A percentile compares a stretch with the other conserved stretches of the same genome.
These are phyloP conservation scores for Himalopsyche japonica DNA, from an alignment of 2,888 invertebrate genomes.

Conservation along the genomic window DNA sequence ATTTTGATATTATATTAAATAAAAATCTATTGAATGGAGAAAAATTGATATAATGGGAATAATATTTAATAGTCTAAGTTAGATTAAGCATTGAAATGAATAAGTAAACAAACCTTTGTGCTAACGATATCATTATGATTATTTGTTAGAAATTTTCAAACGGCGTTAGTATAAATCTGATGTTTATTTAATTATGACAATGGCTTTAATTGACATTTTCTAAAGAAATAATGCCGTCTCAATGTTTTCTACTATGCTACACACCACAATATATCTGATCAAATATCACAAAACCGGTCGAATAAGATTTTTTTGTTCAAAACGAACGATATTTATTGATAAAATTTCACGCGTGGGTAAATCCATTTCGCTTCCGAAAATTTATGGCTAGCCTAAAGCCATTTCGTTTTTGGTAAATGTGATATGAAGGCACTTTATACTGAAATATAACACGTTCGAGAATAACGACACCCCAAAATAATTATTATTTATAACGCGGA, in stretches of 20 bases:
- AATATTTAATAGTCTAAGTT: too few relatives aligned
- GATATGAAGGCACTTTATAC: neutral
- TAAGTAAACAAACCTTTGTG: too few relatives aligned
- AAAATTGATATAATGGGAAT: too few relatives aligned
- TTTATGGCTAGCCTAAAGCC: conserved; percentile 27
- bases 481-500: neutral
- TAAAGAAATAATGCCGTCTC: neutral
- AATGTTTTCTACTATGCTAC: neutral
- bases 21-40: too few relatives aligned
- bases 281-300: neutral
- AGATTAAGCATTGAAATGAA: too few relatives aligned
- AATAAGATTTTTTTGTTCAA: neutral
- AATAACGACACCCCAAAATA: neutral
- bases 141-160: too few relatives aligned
- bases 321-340: conserved; percentile 5
- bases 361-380: conserved; percentile 26
- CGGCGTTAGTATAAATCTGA: too few relatives aligned
- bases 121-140: too few relatives aligned
- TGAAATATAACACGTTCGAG: neutral
- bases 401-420: conserved; percentile 16
- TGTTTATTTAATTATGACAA: too few relatives aligned
- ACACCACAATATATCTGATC: neutral
- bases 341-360: conserved; percentile 14
- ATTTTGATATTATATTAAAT: too few relatives aligned
- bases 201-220: neutral